Conservation (phyloP, 2,888 invertebrate species). For the Oeneis ivallda region DNA sequence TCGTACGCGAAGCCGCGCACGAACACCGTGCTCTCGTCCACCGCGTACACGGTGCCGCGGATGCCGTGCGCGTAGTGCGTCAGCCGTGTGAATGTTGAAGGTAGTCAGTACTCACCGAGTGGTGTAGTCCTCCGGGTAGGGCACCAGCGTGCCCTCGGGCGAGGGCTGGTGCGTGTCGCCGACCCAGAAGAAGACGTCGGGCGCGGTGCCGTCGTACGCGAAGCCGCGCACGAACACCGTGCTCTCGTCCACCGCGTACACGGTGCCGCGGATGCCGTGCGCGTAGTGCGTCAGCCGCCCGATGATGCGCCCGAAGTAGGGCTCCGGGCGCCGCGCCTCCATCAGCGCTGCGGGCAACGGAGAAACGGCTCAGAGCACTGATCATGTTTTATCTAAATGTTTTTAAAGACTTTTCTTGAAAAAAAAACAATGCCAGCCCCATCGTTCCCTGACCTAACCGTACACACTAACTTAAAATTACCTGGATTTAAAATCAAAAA, state of each 20-base stretch:
- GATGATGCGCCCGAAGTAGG: constrained; percentile 89
- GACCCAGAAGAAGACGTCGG: constrained; percentile 95
- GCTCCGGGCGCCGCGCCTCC: constrained; percentile 67
- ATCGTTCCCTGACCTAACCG: no score
- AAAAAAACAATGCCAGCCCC: no score
- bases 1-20: constrained; percentile 93
- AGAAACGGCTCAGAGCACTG: not conserved
- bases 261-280: constrained; percentile 90
- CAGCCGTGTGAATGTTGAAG: constrained; percentile 69
- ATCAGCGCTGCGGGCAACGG: constrained; percentile 48
- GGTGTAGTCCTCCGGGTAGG: constrained; percentile 91
- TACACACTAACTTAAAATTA: no score
- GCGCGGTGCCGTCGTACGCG: constrained; percentile 93
- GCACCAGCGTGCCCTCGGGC: constrained; percentile 91
- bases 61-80: constrained; percentile 90
- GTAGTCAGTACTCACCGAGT: constrained; percentile 92
- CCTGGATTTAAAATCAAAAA: no score
- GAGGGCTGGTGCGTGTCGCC: constrained; percentile 90
- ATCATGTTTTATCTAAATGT: not conserved
- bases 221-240: constrained; percentile 93
- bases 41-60: constrained; percentile 91
- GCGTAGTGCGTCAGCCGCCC: constrained; percentile 88
- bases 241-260: constrained; percentile 93
- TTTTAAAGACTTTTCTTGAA: no score
- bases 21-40: constrained; percentile 93